phyloP scores from a whole-genome alignment of 1,140 invertebrate genomes.

The Dinoponera quadriceps region DNA sequence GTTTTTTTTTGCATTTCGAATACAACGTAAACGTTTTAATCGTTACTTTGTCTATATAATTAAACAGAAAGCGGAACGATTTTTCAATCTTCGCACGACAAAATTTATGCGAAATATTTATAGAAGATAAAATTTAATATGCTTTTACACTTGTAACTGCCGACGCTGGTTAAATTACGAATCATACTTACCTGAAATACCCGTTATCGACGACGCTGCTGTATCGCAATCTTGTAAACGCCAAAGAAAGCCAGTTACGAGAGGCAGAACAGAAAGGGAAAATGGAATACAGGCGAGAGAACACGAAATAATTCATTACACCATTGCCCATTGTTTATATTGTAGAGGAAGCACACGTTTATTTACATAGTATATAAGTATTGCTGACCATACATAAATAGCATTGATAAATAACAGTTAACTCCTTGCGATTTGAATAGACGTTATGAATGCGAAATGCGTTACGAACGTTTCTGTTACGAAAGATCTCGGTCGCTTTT shows the following conservation, averaged over 20 bases:
- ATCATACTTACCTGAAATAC: neutral
- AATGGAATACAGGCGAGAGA: slow-evolving; percentile 45
- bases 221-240: slow-evolving; percentile 5
- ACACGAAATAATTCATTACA: slow-evolving; percentile 73
- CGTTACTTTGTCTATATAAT: neutral
- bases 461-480: slow-evolving; percentile 23
- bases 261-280: slow-evolving; percentile 49
- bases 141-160: neutral
- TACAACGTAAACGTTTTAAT: neutral
- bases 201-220: neutral
- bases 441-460: no score
- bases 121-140: neutral
- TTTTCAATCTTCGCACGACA: neutral
- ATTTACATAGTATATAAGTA: slow-evolving; percentile 83
- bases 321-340: slow-evolving; percentile 77
- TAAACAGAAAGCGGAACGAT: neutral
- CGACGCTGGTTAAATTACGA: neutral
- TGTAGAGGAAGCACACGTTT: slow-evolving; percentile 83
- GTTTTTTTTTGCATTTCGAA: neutral
- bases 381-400: slow-evolving; percentile 63
- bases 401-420: slow-evolving; percentile 53
- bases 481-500: neutral
- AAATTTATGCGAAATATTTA: neutral
- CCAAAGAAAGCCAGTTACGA: slow-evolving; percentile 46
- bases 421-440: slow-evolving; percentile 26